phyloP scores from a whole-genome alignment of 2,888 invertebrate genomes.

The Protonemura montana region DNA sequence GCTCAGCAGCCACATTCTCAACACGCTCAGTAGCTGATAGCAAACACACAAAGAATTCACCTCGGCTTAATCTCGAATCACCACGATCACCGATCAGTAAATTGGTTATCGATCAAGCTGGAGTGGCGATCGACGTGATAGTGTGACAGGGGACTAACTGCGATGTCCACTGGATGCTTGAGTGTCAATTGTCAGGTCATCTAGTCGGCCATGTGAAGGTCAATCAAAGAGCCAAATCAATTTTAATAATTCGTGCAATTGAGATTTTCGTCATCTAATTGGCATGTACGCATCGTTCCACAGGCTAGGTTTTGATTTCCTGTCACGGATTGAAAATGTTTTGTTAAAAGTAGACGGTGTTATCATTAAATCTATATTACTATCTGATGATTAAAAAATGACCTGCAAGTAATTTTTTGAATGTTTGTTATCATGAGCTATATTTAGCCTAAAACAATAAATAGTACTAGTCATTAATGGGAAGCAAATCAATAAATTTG shows the following conservation, averaged over 20 bases:
- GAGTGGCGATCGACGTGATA: neutral
- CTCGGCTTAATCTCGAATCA: neutral
- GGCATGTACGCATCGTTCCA: neutral
- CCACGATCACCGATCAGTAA: neutral
- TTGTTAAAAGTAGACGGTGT: no score
- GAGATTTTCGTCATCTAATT: neutral
- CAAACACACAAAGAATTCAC: neutral
- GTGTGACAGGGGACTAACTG: neutral
- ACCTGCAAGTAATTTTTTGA: no score
- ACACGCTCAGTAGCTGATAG: neutral
- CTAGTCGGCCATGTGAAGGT: neutral
- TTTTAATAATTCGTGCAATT: neutral
- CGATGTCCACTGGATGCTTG: neutral
- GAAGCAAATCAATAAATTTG: no score
- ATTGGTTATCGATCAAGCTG: neutral
- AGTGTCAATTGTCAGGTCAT: neutral
- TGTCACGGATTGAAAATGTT: neutral
- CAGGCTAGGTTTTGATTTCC: neutral
- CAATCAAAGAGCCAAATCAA: neutral
- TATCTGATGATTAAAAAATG: no score
- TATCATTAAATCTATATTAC: no score
- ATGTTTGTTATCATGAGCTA: no score
- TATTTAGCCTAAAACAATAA: no score
- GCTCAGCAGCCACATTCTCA: slow-evolving; percentile 33
- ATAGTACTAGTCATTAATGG: no score